These are phyloP conservation scores for Nymphalis polychloros DNA, from an alignment of 2,888 invertebrate species.

Conservation along the genomic window DNA sequence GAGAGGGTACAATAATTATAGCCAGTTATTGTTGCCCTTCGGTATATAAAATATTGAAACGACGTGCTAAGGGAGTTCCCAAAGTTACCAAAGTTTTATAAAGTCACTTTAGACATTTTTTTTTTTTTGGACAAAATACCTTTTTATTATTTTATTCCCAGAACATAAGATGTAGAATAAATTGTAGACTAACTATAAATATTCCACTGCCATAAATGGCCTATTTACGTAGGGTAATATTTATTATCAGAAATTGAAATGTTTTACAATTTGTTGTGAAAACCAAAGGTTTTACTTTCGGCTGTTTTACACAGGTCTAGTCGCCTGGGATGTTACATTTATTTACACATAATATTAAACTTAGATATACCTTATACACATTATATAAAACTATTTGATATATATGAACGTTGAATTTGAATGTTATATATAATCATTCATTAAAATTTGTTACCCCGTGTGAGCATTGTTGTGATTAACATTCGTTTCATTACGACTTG, in stretches of 20 bases:
- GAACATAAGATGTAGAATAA: not conserved
- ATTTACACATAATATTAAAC: conserved; percentile 50
- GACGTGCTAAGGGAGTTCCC: not conserved
- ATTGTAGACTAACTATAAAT: conserved; percentile 2
- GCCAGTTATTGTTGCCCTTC: not conserved
- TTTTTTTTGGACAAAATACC: not conserved
- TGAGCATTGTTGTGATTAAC: conserved; percentile 20
- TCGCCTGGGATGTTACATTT: conserved; percentile 64
- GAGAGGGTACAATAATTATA: not conserved
- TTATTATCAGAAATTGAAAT: conserved; percentile 46
- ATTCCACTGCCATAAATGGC: conserved; percentile 69
- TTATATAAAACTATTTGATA: conserved; percentile 28
- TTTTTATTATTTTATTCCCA: conserved; percentile 10
- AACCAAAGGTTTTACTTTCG: conserved; percentile 74
- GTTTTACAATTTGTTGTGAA: conserved; percentile 59
- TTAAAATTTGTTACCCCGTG: conserved; percentile 11
- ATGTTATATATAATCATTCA: conserved; percentile 9
- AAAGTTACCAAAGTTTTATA: conserved; percentile 6
- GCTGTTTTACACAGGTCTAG: conserved; percentile 70
- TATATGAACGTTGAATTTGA: conserved; percentile 21
- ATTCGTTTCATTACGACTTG: not conserved
- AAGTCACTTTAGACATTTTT: conserved; percentile 2
- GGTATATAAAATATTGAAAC: not conserved
- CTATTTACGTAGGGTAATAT: conserved; percentile 52
- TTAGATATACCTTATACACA: conserved; percentile 23